Conservation (phyloP, 1,140 invertebrate species). For the Lasioglossum baleicum region DNA sequence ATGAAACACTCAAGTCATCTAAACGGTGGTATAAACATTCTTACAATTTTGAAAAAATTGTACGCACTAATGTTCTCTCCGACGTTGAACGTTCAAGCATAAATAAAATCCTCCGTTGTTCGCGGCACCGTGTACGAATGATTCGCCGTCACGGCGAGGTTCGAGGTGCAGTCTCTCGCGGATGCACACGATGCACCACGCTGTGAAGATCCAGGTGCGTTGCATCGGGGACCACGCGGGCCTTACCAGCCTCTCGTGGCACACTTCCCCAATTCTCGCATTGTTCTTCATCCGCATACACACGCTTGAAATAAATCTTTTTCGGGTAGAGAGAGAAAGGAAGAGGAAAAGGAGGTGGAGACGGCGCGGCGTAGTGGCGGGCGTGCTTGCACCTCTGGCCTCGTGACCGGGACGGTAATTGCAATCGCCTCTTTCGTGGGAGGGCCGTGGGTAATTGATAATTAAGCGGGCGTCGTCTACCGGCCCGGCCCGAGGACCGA, state of each 20-base stretch:
- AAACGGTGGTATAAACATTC: too few relatives aligned
- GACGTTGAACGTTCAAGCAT: too few relatives aligned
- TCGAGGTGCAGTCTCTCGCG: constrained; percentile 6
- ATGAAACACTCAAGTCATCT: too few relatives aligned
- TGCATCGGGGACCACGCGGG: neutral
- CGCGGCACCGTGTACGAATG: constrained; percentile 10
- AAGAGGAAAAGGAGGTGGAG: neutral
- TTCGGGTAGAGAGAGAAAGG: neutral
- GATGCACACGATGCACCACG: constrained; percentile 47
- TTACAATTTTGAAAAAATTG: too few relatives aligned
- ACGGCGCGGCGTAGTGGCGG: neutral
- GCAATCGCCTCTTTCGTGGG: constrained; percentile 58
- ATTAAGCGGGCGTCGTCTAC: constrained; percentile 53
- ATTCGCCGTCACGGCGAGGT: constrained; percentile 10
- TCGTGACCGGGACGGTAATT: constrained; percentile 49
- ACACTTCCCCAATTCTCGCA: constrained; percentile 70
- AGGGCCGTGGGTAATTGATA: constrained; percentile 62
- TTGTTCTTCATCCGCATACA: constrained; percentile 59
- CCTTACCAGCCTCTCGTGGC: constrained; percentile 47
- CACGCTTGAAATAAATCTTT: constrained; percentile 54
- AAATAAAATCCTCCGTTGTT: neutral
- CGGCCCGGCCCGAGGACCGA: constrained; percentile 19
- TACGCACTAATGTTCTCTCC: too few relatives aligned
- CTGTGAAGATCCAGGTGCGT: constrained; percentile 49
- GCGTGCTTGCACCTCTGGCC: constrained; percentile 15